Base-by-base conservation (phyloP, 2,797 vertebrate species). In the Loris lydekkerianus region DNA sequence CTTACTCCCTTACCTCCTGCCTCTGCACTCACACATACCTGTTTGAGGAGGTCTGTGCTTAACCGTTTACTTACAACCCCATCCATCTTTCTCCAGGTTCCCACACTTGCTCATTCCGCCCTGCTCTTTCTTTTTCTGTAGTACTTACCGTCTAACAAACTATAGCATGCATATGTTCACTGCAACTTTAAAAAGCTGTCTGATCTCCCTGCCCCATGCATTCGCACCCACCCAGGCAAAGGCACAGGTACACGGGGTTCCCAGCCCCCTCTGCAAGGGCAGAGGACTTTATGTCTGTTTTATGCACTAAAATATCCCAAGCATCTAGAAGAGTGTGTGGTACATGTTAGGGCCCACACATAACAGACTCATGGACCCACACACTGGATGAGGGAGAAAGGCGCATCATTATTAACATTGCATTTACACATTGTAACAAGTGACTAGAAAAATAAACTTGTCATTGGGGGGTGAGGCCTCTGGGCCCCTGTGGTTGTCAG, bases 401-500 rank as follows among this genome's bases (percentile, higher is more conserved):
- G 23, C 20, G 1, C 17, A 15, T 91, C 43, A 34, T 82, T 81
- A 72, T n/a, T 34, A 67, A 95, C 61, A 60, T 43, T 27, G 34
- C 10, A 31, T 93, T 86, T 83, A 46, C 5, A 31, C 21, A 2
- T 27, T 58, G 5, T 21, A 77, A 49, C 60, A 13, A 61, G 34
- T 73, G 61, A 80, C 34, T 87, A 60, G 72, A 65, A 89, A 92
- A 63, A 77, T 37, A 77, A 82, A 91, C 72, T 17, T 76, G 61
- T 40, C 14, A 7, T 31, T 78, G 63, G 34, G 25, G 77, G 0
- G 7, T 56, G 72, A 87, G 86, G 61, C 73, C 77, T 23, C 46
- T 4, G 21, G 53, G 27, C 21, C 21, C 46, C 69, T 34, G 49
- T 40, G 65, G 27, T 25, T 61, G 67, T 81, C 21, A 15, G 69